Evolutionary conservation across 2,113 vertebrate genomes (phyloP).

Genomic region (Motacilla tschutschensis): DNA sequence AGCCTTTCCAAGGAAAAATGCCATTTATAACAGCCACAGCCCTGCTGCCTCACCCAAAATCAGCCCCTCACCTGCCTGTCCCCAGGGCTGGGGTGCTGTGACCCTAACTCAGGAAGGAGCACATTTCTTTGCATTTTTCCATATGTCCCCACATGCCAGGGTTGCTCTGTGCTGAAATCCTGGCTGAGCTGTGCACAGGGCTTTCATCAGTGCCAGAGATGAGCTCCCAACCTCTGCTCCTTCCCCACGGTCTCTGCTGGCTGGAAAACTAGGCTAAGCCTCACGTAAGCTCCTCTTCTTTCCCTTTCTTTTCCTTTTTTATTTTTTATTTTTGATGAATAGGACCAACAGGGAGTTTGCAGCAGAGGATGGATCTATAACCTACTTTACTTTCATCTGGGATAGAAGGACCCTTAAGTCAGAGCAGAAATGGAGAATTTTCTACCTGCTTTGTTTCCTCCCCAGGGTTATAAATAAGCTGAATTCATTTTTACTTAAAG

Average conservation of each 20-base stretch:
- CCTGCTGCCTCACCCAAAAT: neutral
- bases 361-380: neutral
- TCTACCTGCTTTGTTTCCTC: neutral
- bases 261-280: conserved; percentile 17
- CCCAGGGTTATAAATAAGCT: neutral
- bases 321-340: neutral
- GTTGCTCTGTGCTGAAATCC: neutral
- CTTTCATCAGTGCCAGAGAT: neutral
- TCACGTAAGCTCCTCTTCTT: neutral
- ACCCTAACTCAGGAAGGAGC: neutral
- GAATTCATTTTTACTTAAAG: neutral
- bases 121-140: neutral
- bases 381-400: conserved; percentile 27
- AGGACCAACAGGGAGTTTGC: neutral
- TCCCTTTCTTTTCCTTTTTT: neutral
- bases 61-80: no score
- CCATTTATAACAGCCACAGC: neutral
- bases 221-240: neutral
- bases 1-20: neutral
- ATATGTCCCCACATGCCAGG: fast-evolving
- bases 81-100: no score
- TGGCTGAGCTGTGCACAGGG: neutral
- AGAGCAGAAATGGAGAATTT: neutral
- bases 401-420: neutral
- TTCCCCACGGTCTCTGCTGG: neutral